phyloP scores from a whole-genome alignment of 1,140 invertebrate genomes.

The Kradibia gibbosae region DNA sequence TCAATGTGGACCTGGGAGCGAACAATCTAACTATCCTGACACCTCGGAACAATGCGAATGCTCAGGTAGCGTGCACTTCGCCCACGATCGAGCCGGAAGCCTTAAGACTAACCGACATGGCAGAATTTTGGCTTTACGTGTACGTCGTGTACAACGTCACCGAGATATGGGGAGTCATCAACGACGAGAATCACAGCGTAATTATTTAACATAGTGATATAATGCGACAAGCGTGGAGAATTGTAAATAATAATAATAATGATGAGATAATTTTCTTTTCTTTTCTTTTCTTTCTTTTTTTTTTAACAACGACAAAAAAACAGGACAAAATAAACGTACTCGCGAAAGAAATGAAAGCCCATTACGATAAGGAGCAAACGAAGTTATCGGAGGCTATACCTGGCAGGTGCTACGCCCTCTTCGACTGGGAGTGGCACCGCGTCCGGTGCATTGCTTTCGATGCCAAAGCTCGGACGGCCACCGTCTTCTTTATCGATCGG shows the following conservation, averaged over 20 bases:
- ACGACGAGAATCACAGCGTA: conserved; percentile 74
- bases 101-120: conserved; percentile 7
- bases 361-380: conserved; percentile 68
- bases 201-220: no score
- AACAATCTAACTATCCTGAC: conserved; percentile 71
- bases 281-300: no score
- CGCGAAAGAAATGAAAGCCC: conserved; percentile 73
- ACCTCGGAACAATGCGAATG: conserved; percentile 34
- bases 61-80: conserved; percentile 12
- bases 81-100: conserved; percentile 12
- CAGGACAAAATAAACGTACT: conserved; percentile 74
- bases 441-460: conserved; percentile 74
- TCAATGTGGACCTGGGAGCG: conserved; percentile 71
- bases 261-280: no score
- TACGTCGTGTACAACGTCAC: conserved; percentile 72
- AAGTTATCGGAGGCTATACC: conserved; percentile 46
- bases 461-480: conserved; percentile 64
- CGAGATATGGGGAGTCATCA: conserved; percentile 74
- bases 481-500: conserved; percentile 78
- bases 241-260: no score
- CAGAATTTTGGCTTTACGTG: conserved; percentile 40
- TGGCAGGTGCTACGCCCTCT: conserved; percentile 75
- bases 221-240: no score
- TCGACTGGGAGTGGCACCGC: conserved; percentile 76
- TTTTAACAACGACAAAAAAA: neutral